phyloP scores from a whole-genome alignment of 2,888 invertebrate species.

The Petrolisthes cinctipes region DNA sequence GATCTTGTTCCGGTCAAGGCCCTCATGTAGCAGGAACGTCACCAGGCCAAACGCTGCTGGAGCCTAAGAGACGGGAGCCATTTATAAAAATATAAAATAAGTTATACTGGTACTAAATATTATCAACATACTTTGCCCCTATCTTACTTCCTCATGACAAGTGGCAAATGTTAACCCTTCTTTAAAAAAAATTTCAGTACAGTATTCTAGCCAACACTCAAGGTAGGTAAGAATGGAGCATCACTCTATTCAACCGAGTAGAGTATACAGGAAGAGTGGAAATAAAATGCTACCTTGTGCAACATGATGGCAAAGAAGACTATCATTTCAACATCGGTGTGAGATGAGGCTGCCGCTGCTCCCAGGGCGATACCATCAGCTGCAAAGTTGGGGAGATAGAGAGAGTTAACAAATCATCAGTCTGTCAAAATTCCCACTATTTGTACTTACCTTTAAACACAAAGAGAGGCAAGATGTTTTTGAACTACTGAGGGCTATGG shows the following conservation, averaged over 20 bases:
- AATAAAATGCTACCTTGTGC: slow-evolving; percentile 79
- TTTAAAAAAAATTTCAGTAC: no score
- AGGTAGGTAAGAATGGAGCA: no score
- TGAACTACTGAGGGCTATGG: background rate
- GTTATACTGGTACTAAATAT: no score
- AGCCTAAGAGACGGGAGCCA: slow-evolving; percentile 74
- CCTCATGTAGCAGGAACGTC: slow-evolving; percentile 95
- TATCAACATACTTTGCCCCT: no score
- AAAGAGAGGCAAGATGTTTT: background rate
- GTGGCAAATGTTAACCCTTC: no score
- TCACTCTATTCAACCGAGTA: no score
- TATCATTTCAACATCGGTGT: slow-evolving; percentile 95
- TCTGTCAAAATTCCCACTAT: no score
- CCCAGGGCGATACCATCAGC: slow-evolving; percentile 98
- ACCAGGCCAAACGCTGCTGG: slow-evolving; percentile 99
- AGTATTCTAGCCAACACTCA: no score
- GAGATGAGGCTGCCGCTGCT: slow-evolving; percentile 96
- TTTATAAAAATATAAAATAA: background rate
- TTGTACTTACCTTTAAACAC: no score
- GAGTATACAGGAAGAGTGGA: no score
- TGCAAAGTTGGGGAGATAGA: slow-evolving; percentile 68
- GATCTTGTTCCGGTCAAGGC: slow-evolving; percentile 89
- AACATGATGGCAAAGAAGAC: slow-evolving; percentile 99
- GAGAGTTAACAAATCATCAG: slow-evolving; percentile 41
- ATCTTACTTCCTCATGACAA: no score